phyloP scores from a whole-genome alignment of 2,113 vertebrate genomes.

The Nycticryphes semicollaris region DNA sequence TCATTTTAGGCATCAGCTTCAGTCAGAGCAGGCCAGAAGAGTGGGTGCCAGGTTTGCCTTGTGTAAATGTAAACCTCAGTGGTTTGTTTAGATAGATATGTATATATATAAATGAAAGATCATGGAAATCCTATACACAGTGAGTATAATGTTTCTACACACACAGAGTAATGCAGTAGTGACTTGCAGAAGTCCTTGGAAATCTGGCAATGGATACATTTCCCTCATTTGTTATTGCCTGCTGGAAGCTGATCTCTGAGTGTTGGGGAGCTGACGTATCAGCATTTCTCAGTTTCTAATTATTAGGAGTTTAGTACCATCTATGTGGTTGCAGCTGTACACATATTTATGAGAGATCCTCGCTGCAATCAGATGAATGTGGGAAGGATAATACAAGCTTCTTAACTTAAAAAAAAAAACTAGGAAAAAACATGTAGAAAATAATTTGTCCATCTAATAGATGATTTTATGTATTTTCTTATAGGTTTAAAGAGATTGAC shows the following conservation, averaged over 20 bases:
- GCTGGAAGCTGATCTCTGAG: not conserved
- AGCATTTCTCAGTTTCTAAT: not conserved
- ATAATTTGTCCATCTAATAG: not conserved
- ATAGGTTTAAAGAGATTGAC: not conserved
- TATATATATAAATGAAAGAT: not conserved
- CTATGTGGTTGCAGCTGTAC: not conserved
- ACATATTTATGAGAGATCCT: not conserved
- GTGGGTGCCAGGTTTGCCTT: fast-evolving
- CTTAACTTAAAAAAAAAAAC: not conserved
- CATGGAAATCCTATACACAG: fast-evolving
- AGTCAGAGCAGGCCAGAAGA: not conserved
- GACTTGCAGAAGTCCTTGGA: not conserved
- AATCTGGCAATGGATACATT: not conserved
- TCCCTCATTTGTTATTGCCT: not conserved
- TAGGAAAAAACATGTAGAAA: not conserved
- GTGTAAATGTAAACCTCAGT: not conserved
- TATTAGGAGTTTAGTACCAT: not conserved
- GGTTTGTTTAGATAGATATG: not conserved
- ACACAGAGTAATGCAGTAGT: fast-evolving
- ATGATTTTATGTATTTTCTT: not conserved
- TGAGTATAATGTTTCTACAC: not conserved
- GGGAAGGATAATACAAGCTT: not conserved
- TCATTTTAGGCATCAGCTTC: not conserved
- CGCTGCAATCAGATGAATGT: not conserved
- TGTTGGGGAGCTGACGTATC: not conserved